Evolutionary conservation across 2,888 invertebrate genomes (phyloP).

Genomic region (Arrhopalites spinosus): DNA sequence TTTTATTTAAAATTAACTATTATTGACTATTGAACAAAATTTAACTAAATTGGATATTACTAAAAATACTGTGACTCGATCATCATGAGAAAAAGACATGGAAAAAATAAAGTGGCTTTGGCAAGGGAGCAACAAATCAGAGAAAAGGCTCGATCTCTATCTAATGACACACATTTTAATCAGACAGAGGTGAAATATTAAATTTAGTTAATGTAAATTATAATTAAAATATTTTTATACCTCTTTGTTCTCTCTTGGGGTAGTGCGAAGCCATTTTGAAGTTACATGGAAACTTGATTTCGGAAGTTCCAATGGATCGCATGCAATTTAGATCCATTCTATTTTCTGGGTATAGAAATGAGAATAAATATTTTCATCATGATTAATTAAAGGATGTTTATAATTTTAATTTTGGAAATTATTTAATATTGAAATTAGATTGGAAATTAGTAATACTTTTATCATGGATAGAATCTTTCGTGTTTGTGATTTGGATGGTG

Average conservation of each 20-base stretch:
- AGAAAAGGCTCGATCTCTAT: constrained; percentile 37
- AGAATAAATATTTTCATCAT: no score
- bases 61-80: no score
- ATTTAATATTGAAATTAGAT: not conserved
- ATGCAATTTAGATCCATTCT: constrained; percentile 47
- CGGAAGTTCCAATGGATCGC: constrained; percentile 41
- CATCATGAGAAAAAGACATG: not conserved
- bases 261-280: constrained; percentile 37
- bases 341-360: constrained; percentile 27
- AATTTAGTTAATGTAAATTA: not conserved
- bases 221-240: not conserved
- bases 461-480: constrained; percentile 50
- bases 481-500: constrained; percentile 44
- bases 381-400: no score
- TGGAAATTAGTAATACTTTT: constrained; percentile 48
- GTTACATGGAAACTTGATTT: constrained; percentile 33
- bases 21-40: no score
- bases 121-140: constrained; percentile 46
- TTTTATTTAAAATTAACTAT: no score
- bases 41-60: no score
- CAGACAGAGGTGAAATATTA: constrained; percentile 38
- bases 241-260: constrained; percentile 7
- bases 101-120: constrained; percentile 35
- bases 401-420: no score
- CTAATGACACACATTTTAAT: constrained; percentile 44